Evolutionary conservation across 2,113 vertebrate genomes (phyloP).

Genomic region (Hemiprocne comata): DNA sequence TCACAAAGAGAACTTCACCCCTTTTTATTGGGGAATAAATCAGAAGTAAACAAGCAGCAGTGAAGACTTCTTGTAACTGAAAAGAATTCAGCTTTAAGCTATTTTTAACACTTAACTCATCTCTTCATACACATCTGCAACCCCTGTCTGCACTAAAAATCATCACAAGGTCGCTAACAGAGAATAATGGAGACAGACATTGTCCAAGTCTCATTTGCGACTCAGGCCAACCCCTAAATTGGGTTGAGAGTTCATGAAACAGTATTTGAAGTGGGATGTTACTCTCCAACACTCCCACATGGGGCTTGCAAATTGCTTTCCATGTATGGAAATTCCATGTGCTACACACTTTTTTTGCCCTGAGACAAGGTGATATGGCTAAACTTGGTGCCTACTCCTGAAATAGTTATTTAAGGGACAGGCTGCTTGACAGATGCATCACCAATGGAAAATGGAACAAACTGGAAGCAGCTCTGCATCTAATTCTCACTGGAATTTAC

Average conservation of each 20-base stretch:
- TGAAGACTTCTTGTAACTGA: neutral
- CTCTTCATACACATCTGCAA: neutral
- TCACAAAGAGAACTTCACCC: neutral
- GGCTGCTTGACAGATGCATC: neutral
- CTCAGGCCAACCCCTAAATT: neutral
- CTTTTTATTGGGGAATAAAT: slow-evolving; percentile 23
- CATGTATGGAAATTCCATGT: neutral
- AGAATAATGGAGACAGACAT: neutral
- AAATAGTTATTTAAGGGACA: neutral
- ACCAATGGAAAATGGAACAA: neutral
- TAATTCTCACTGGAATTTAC: neutral
- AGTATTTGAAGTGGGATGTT: neutral
- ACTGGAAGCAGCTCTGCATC: neutral
- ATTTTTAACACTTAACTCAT: slow-evolving; percentile 1
- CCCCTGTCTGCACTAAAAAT: neutral
- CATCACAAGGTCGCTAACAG: neutral
- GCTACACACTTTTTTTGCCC: neutral
- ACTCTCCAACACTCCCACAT: neutral
- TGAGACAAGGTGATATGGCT: neutral
- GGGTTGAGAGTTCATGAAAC: neutral
- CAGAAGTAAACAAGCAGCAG: neutral
- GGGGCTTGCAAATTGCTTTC: neutral
- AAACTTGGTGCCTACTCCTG: neutral
- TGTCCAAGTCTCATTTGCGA: neutral
- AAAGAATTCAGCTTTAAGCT: neutral